Evolutionary conservation across 2,888 invertebrate species (phyloP).

Genomic region (Ceriagrion tenellum): DNA sequence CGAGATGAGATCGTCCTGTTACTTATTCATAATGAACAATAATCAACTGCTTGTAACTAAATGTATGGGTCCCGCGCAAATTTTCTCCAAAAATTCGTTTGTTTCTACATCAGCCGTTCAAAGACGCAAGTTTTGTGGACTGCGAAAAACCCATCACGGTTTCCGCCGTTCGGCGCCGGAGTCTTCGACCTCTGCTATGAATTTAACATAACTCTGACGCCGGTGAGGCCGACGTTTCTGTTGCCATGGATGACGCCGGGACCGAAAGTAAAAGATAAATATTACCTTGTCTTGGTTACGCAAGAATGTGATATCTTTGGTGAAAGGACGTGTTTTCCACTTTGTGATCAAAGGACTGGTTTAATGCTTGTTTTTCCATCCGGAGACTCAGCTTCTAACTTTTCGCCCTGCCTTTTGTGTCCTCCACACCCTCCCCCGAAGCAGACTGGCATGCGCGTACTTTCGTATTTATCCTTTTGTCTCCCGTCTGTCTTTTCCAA

Average conservation of each 20-base stretch:
- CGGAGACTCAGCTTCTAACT: neutral
- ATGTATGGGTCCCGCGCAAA: too few species aligned
- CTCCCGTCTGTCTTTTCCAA: too few species aligned
- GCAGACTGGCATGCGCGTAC: too few species aligned
- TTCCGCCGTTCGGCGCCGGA: neutral
- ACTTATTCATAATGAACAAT: too few species aligned
- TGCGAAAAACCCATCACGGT: too few species aligned
- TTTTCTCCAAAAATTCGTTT: too few species aligned
- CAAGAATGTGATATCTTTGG: neutral
- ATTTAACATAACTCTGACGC: neutral
- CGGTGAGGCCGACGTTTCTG: neutral
- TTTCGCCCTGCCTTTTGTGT: neutral
- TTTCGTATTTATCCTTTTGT: neutral
- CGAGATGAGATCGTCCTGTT: too few species aligned
- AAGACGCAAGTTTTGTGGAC: too few species aligned
- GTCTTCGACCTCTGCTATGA: neutral
- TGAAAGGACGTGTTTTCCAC: neutral
- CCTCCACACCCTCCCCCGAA: neutral
- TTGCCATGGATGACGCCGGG: neutral
- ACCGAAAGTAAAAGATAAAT: neutral
- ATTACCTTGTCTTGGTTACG: neutral
- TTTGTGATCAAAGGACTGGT: neutral
- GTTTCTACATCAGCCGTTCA: too few species aligned
- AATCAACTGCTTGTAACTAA: too few species aligned
- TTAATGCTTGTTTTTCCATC: neutral